A percentile compares a stretch with the other conserved stretches of the same genome.
These are phyloP conservation scores for Mythimna impura DNA, from an alignment of 2,888 invertebrate genomes.

Conservation along the genomic window DNA sequence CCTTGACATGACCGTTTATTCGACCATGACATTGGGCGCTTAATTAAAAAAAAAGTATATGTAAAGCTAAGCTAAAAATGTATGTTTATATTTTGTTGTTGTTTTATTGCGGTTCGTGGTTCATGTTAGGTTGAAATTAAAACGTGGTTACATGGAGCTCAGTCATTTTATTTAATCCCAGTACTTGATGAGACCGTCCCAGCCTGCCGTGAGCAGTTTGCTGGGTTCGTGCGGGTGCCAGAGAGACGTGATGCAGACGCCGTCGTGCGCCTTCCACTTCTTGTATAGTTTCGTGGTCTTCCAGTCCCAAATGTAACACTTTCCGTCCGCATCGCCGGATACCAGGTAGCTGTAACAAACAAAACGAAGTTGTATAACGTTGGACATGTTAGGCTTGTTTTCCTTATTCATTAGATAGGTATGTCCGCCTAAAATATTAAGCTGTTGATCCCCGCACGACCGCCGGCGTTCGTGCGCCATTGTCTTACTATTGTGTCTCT, in stretches of 20 bases:
- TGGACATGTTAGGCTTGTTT: constrained; percentile 1
- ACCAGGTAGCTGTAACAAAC: constrained; percentile 95
- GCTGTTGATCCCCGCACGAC: too few relatives aligned
- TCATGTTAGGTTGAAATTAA: constrained; percentile 80
- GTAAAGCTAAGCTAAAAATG: constrained; percentile 71
- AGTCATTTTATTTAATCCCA: constrained; percentile 95
- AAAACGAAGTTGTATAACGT: constrained; percentile 31
- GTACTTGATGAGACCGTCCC: constrained; percentile 99
- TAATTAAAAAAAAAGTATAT: constrained; percentile 62
- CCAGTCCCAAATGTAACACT: constrained; percentile 99
- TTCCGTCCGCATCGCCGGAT: constrained; percentile 99
- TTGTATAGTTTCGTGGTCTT: constrained; percentile 99
- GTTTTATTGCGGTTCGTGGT: constrained; percentile 80
- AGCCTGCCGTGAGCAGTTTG: constrained; percentile 99
- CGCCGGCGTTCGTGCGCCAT: too few relatives aligned
- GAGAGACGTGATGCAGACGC: constrained; percentile 97
- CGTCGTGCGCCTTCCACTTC: constrained; percentile 99
- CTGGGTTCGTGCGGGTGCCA: constrained; percentile 99
- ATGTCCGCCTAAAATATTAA: constrained; percentile 12
- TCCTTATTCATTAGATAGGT: constrained; percentile 5
- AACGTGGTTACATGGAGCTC: constrained; percentile 68
- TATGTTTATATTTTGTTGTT: constrained; percentile 78
- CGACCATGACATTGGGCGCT: constrained; percentile 68
- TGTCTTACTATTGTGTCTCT: too few relatives aligned
- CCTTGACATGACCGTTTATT: constrained; percentile 54